A percentile compares a stretch with the other conserved stretches of the same genome.
Conservation (phyloP, 2,888 invertebrate species). For the Cyclophora punctaria region DNA sequence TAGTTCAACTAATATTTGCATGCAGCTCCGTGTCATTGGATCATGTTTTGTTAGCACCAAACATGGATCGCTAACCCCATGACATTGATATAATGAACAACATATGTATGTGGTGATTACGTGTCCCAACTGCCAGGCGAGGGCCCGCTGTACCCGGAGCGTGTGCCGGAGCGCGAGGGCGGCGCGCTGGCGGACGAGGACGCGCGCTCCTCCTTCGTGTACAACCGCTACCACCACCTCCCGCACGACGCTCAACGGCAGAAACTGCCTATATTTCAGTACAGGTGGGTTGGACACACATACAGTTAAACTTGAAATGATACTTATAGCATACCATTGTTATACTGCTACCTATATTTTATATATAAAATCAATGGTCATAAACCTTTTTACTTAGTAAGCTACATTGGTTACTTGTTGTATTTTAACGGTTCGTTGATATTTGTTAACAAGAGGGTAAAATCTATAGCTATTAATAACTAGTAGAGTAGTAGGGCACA, state of each 20-base stretch:
- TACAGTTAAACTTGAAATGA: too few species aligned
- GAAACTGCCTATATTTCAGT: slow-evolving; percentile 89
- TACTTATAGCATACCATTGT: too few species aligned
- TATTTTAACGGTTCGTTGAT: too few species aligned
- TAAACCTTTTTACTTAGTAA: too few species aligned
- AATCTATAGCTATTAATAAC: too few species aligned
- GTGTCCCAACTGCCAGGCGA: slow-evolving; percentile 26
- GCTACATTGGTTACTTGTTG: too few species aligned
- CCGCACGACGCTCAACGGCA: slow-evolving; percentile 90
- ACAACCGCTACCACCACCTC: slow-evolving; percentile 88
- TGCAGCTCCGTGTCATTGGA: background rate
- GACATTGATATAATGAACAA: background rate
- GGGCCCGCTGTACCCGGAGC: slow-evolving; percentile 49
- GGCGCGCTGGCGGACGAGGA: slow-evolving; percentile 72
- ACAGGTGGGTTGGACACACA: slow-evolving; percentile 30
- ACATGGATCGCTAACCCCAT: background rate
- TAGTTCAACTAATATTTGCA: background rate
- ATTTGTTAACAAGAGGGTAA: too few species aligned
- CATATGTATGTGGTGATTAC: background rate
- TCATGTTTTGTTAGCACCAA: background rate
- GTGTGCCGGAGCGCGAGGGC: slow-evolving; percentile 57
- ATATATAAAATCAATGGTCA: too few species aligned
- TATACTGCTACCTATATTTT: too few species aligned
- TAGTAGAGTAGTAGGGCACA: too few species aligned
- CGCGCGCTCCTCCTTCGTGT: slow-evolving; percentile 81